phyloP scores from a whole-genome alignment of 2,888 invertebrate species.

The Drosophila fulvimacula region DNA sequence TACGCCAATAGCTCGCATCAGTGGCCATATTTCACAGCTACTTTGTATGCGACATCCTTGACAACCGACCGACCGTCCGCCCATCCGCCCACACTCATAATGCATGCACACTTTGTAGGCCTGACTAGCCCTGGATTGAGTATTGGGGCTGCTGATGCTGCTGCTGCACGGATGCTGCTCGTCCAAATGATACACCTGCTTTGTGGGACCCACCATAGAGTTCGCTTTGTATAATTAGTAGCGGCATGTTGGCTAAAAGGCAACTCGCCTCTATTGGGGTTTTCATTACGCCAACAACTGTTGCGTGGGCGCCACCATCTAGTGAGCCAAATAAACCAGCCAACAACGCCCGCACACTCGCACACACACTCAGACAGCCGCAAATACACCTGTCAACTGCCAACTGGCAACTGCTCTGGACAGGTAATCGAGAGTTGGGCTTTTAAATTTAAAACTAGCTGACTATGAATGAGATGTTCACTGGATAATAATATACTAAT shows the following conservation, averaged over 20 bases:
- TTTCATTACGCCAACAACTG: conserved; percentile 5
- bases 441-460: conserved; percentile 2
- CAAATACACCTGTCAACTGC: conserved; percentile 4
- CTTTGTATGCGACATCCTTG: conserved; percentile 1
- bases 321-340: conserved; percentile 7
- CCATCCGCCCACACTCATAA: not conserved
- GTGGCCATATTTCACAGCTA: not conserved
- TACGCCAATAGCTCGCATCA: not conserved
- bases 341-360: conserved; percentile 2
- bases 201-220: not conserved
- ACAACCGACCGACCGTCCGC: no score
- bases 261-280: not conserved
- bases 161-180: not conserved
- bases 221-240: conserved; percentile 6
- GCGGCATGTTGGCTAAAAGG: conserved; percentile 7
- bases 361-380: not conserved
- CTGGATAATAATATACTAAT: not conserved
- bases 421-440: conserved; percentile 1
- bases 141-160: no score
- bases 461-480: conserved; percentile 6
- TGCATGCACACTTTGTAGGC: not conserved
- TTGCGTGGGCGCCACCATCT: conserved; percentile 4
- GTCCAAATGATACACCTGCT: not conserved
- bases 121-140: not conserved
- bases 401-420: not conserved